Evolutionary conservation across 2,888 invertebrate genomes (phyloP), one percentile per base, ranked within the genome.

Genomic region (Caenorhabditis angaria): DNA sequence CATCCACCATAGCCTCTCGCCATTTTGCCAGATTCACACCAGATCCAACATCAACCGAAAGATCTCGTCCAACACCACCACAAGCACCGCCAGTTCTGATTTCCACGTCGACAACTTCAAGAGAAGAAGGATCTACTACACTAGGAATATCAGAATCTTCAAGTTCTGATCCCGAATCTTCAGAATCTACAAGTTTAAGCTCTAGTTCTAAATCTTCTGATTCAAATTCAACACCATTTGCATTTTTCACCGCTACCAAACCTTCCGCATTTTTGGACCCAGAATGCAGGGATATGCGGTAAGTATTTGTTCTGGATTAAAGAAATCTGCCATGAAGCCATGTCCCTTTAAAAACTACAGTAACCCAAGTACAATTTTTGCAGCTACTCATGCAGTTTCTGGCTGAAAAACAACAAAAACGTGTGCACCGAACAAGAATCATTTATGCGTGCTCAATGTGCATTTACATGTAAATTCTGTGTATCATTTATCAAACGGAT

Each of bases 381-480:
- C 65, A 77, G 75, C 57, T 85, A 84, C 55, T 85, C 85, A 8
- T 85, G 85, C 56, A 71, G 78, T 22, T 85, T 84, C 70, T 85
- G 85, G 85, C 73, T 85, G 50, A 72, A 77, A 29, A 77, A 82
- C 60, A 79, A 85, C 55, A 71, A 67, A 1, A 48, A 73, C 32
- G 83, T 80, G n/a, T 85, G 85, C 69, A 64, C 61, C 24, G 82
- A 82, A 61, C 84, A 84, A 66, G 67, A 72, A 32, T 68, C 79
- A 6, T 85, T 83, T 69, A 85, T 85, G 85, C 63, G 76, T 57
- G 74, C 76, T 48, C 85, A 85, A 54, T 85, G 85, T 65, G 84
- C 85, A 27, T 77, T 72, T 57, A 82, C 83, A 2, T 85, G 85
- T 66, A 62, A 75, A 64, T 80, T 80, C 65, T 80, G 80, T 69